Percentiles rank a stretch among this genome's conserved stretches.
These are phyloP conservation scores for Pocillopora damicornis DNA, from an alignment of 64 coral and sea anemone species.

Conservation along the genomic window DNA sequence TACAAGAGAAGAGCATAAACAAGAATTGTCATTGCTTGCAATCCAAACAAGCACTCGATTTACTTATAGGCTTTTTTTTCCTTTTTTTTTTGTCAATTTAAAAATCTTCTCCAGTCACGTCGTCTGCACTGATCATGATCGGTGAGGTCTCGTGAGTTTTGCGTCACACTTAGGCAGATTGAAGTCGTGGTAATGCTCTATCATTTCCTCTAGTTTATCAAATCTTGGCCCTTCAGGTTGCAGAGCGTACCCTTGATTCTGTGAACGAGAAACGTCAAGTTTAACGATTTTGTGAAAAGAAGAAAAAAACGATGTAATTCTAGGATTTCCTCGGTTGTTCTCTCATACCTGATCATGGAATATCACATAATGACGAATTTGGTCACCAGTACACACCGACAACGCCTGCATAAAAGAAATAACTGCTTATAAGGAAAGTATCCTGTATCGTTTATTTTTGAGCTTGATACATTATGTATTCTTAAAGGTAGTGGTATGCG, in stretches of 20 bases:
- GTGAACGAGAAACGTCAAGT: neutral
- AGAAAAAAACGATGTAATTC: too few species aligned
- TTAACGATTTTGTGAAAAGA: too few species aligned
- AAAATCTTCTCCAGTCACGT: neutral
- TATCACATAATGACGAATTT: constrained; percentile 27
- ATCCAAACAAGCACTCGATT: too few species aligned
- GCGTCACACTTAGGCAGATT: neutral
- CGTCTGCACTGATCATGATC: neutral
- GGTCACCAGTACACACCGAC: constrained; percentile 38
- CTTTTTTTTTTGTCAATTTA: too few species aligned
- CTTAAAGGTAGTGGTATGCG: too few species aligned
- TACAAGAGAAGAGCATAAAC: too few species aligned
- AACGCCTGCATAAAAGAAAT: neutral
- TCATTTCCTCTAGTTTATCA: neutral
- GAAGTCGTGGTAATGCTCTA: neutral
- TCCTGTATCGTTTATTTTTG: neutral
- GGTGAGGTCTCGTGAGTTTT: neutral
- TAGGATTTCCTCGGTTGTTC: neutral
- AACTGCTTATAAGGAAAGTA: too few species aligned
- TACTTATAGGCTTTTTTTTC: too few species aligned
- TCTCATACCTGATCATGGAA: constrained; percentile 4
- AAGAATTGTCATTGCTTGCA: too few species aligned
- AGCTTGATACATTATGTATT: too few species aligned
- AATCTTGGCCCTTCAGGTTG: neutral
- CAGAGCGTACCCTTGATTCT: neutral